A percentile compares a stretch with the other conserved stretches of the same genome.
phyloP scores from a whole-genome alignment of 1,140 invertebrate species.

The Danaus melanippus region DNA sequence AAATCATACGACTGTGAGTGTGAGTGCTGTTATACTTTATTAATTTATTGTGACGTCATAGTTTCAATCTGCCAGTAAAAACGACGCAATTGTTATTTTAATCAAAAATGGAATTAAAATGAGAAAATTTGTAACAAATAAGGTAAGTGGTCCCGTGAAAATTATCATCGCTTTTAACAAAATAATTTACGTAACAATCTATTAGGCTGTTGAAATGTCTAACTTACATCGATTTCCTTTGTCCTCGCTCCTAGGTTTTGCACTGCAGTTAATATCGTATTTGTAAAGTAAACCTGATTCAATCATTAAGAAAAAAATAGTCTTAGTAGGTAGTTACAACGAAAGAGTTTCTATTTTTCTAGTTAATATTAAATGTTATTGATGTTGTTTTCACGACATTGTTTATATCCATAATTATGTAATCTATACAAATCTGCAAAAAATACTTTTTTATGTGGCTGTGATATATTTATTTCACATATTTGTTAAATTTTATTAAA shows the following conservation, averaged over 20 bases:
- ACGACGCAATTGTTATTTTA: conserved; percentile 69
- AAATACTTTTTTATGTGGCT: conserved; percentile 30
- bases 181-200: conserved; percentile 7
- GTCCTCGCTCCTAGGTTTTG: conserved; percentile 50
- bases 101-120: conserved; percentile 69
- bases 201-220: conserved; percentile 17
- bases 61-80: conserved; percentile 65
- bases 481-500: too few relatives aligned
- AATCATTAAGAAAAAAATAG: too few relatives aligned
- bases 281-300: too few relatives aligned
- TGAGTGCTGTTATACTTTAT: conserved; percentile 46
- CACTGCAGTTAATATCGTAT: background rate
- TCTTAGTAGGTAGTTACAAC: too few relatives aligned
- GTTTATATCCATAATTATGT: conserved; percentile 32
- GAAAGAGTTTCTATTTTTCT: background rate
- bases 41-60: conserved; percentile 66
- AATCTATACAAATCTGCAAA: conserved; percentile 28
- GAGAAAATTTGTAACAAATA: conserved; percentile 62
- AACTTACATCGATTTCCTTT: conserved; percentile 66
- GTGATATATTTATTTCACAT: too few relatives aligned
- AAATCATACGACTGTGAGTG: conserved; percentile 33
- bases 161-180: conserved; percentile 8
- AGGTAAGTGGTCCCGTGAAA: conserved; percentile 38
- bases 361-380: conserved; percentile 1
- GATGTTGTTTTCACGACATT: conserved; percentile 17